Percentiles rank a stretch among this genome's conserved stretches.
Evolutionary conservation across 2,113 vertebrate genomes (phyloP).

Genomic region (Nymphicus hollandicus): DNA sequence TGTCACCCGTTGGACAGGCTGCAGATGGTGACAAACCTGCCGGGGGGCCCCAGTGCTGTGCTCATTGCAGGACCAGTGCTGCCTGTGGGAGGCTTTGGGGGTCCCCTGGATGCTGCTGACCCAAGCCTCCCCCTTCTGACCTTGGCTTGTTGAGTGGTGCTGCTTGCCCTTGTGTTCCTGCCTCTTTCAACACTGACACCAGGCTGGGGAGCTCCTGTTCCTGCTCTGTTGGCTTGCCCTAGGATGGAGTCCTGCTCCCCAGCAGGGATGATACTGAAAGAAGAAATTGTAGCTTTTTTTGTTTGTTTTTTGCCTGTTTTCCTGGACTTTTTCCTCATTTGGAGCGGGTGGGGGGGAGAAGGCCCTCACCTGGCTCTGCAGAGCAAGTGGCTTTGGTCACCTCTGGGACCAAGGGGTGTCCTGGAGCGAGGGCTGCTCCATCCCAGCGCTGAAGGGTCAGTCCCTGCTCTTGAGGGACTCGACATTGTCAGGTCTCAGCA

Average conservation of each 20-base stretch:
- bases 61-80: fast-evolving
- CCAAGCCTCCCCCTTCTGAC: not conserved
- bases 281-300: not conserved
- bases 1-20: fast-evolving
- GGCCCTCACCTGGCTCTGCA: not conserved
- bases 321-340: not conserved
- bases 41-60: not conserved
- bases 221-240: not conserved
- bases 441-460: not conserved
- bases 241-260: not conserved
- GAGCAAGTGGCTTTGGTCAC: fast-evolving
- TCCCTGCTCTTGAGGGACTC: not conserved
- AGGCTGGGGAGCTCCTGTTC: not conserved
- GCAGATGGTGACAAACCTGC: not conserved
- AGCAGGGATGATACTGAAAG: not conserved
- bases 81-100: not conserved
- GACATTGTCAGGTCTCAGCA: not conserved
- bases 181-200: not conserved
- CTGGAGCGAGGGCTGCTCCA: not conserved
- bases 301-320: not conserved
- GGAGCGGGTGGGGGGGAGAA: not conserved
- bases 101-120: not conserved
- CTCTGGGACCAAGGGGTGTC: not conserved
- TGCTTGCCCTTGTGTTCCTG: not conserved
- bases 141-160: not conserved